These are phyloP conservation scores for Drosophila macrospina DNA, from an alignment of 2,888 invertebrate genomes.

Conservation along the genomic window DNA sequence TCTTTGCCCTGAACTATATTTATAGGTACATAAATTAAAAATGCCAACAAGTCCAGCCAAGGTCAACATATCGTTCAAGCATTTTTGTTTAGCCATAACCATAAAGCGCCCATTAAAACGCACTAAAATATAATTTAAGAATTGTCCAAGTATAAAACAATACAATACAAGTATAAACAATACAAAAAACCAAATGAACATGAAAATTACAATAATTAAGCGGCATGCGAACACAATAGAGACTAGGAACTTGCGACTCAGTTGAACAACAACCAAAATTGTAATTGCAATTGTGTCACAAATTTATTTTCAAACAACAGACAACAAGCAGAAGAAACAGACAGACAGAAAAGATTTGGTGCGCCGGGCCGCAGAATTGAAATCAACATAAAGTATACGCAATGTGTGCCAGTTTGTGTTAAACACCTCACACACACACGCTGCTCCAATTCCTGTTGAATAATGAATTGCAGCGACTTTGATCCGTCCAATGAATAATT, in stretches of 20 bases:
- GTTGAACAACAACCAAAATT: too few relatives aligned
- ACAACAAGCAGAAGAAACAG: not conserved
- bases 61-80: conserved; percentile 48
- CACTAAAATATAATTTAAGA: conserved; percentile 38
- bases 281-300: conserved; percentile 65
- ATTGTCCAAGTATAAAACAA: conserved; percentile 5
- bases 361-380: conserved; percentile 29
- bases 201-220: conserved; percentile 53
- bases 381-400: conserved; percentile 60
- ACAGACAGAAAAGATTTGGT: conserved; percentile 13
- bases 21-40: conserved; percentile 64
- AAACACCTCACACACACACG: conserved; percentile 2
- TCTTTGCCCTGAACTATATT: conserved; percentile 73
- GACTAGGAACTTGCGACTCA: conserved; percentile 17
- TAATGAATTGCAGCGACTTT: conserved; percentile 6
- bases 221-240: conserved; percentile 22
- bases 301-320: conserved; percentile 67
- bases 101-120: conserved; percentile 51
- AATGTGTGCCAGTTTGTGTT: conserved; percentile 61
- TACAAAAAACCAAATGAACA: not conserved
- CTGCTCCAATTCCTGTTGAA: conserved; percentile 13
- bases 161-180: conserved; percentile 14
- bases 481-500: conserved; percentile 11
- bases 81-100: conserved; percentile 31
- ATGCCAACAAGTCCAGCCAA: conserved; percentile 67